Base-by-base conservation (phyloP, 92 coral and sea anemone species). In the Porites cylindrica region DNA sequence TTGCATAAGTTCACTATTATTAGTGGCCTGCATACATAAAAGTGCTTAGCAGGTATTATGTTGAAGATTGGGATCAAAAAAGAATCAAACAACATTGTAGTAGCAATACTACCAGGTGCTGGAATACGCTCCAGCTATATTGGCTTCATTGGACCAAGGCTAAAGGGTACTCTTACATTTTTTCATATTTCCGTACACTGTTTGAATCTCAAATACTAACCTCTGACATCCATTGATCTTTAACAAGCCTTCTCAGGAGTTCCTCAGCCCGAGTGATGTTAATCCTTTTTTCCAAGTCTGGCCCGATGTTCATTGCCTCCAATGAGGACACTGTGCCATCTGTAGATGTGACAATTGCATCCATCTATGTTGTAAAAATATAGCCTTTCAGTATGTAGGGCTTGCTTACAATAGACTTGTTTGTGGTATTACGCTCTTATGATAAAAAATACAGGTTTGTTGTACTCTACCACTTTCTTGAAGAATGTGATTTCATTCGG, bases 401-500 rank as follows among this genome's bases (percentile, higher is more conserved):
- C 63, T 59, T 59, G 6, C 63, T 59, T 0, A 11, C 14, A 59
- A 59, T 59, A 59, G 18, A 59, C 0, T 8, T 59, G 18, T 11
- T 11, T 17, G 47, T 38, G 47, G 47, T 38, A 38, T 38, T 38
- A 43, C 10, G 8, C 6, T 20, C 29, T 67, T 32, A 19, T 2
- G 12, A 20, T 16, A 19, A 9, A 10, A 67, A 67, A 43, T 43
- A 9, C 7, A 56, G 26, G 26, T 7, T 56, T 19, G 16, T 43
- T 23, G 32, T 54, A 61, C 19, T 93, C 93, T 91, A 96, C 99
- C 76, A 94, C 98, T 90, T 93, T 95, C 82, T 96, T 95, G 88
- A 96, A 96, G 76, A 93, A 96, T 13, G 93, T 88, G 51, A 96
- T 94, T 59, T 96, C 99, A 86, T 93, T 92, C 71, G 99, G 90